Evolutionary conservation across 2,113 vertebrate species (phyloP), one percentile per base, ranked within the genome.

Genomic region (Cephalopterus ornatus): DNA sequence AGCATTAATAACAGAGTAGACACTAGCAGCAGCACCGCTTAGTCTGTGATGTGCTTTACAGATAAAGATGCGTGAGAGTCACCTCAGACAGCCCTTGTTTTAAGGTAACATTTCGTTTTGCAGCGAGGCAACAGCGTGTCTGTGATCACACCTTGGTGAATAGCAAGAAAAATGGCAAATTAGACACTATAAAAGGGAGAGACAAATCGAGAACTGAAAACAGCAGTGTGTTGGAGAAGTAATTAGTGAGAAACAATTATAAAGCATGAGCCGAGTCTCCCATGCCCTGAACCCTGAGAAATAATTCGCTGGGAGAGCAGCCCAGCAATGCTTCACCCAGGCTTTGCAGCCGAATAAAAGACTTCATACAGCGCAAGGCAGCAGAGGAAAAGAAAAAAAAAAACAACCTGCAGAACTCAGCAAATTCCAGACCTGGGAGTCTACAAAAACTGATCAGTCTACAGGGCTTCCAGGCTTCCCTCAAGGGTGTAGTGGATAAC

Each of bases 1-100:
- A 70, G 86, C 96, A 97, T 97, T 98, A 97, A 97, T 97, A 98
- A 92, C 73, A 58, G 37, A 83, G 92, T 79, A 96, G 93, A 65
- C 65, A 95, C 63, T 82, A 85, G 85, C 76, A 97, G 88, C 78
- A 94, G 42, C 82, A 94, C 55, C 6, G 5, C 79, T 89, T 71
- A 33, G 87, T n/a, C 66, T 32, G 8, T 24, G 84, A 75, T 21
- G 32, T 47, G 61, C 91, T 84, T n/a, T 30, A 14, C 78, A 92
- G 94, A 78, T 85, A 86, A 79, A 91, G 88, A 35, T 7, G 23
- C 1, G 1, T 0, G 15, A 44, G 50, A 92, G 33, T 4, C 71
- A 85, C 8, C 37, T 3, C 49, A 67, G 75, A 77, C 44, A 79
- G 23, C 47, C 55, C 52, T 50, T 32, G n/a, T 49, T 24, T 44